Evolutionary conservation across 2,113 vertebrate species (phyloP), one percentile per base, ranked within the genome.

Genomic region (Marmota monax): DNA sequence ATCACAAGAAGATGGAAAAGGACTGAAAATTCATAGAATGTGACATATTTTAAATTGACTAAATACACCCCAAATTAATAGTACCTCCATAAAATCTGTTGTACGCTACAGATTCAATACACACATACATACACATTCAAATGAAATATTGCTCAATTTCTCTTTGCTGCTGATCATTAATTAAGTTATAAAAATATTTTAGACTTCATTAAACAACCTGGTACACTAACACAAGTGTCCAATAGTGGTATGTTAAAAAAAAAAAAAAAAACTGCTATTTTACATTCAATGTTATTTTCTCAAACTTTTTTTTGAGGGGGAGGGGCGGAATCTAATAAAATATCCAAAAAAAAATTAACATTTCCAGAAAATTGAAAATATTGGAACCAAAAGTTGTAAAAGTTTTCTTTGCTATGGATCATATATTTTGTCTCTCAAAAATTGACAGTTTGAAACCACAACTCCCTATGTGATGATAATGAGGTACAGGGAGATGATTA

Each of bases 21-120:
- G 70, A 84, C 37, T 96, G 77, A 32, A 96, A 78, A 78, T 45
- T n/a, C 4, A 76, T 48, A 20, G 32, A 90, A 45, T 34, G 14
- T 10, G 69, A 63, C 74, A 65, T 53, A 86, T 53, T 77, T 63
- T 16, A 25, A 53, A 72, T 56, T 72, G 23, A 4, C 39, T n/a
- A 7, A 42, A 85, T 85, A 56, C 8, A 84, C 4, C n/a, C 7
- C 76, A 73, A 89, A 39, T 83, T 89, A 76, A 72, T 63, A 63
- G 25, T 63, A 63, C 23, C 58, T 78, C 6, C 18, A 32, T 14
- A 22, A 5, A 56, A 63, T 56, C 9, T 65, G 34, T 4, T 70
- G 16, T 72, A 37, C 63, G 34, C 5, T 29, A 23, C 5, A 72
- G 16, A 51, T 72, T 56, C 23, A 67, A 9, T 29, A 72, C 2